Base-by-base conservation (phyloP, 2,797 vertebrate species). In the Clarias platycephalus region DNA sequence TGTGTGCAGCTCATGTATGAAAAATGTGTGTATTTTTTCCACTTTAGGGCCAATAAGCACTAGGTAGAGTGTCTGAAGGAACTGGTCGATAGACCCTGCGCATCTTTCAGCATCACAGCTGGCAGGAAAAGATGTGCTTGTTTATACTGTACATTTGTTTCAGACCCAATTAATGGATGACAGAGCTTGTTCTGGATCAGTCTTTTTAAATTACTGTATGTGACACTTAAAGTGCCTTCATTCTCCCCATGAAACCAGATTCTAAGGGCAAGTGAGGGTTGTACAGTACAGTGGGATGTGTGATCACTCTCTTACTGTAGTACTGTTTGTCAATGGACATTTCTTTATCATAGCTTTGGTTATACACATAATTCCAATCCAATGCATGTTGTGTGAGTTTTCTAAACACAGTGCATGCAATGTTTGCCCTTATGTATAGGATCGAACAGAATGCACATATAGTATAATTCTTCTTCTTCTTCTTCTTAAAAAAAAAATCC, bases 11-110 rank as follows among this genome's bases (percentile, higher is more conserved):
- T 53, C 49, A 53, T 34, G 66, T 9, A 31, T 34, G 28, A 20
- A 13, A 20, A 72, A 60, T 83, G 71, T 78, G 72, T 74, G 79
- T 58, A 34, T 16, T 55, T 70, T 3, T 81, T 71, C 71, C 75
- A 83, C 9, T 75, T 75, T 57, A 31, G 44, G n/a, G 22, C 44
- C 83, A 88, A 84, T 82, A 84, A 86, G 80, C 37, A 75, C 44
- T 67, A 49, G 83, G 58, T 37, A 18, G 28, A 74, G 22, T 58
- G 76, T 72, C 67, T 62, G 40, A 64, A 80, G 74, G 60, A 66
- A 26, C 4, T 53, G 22, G 72, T 37, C 57, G 71, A 82, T 81
- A 57, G 64, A 60, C n/a, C 28, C 16, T 70, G 55, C 34, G 26
- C 55, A 58, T 62, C 74, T n/a, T 53, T 72, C 71, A 72, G 34